Conservation (phyloP, 2,888 invertebrate genomes). For the Torymus auratus region DNA sequence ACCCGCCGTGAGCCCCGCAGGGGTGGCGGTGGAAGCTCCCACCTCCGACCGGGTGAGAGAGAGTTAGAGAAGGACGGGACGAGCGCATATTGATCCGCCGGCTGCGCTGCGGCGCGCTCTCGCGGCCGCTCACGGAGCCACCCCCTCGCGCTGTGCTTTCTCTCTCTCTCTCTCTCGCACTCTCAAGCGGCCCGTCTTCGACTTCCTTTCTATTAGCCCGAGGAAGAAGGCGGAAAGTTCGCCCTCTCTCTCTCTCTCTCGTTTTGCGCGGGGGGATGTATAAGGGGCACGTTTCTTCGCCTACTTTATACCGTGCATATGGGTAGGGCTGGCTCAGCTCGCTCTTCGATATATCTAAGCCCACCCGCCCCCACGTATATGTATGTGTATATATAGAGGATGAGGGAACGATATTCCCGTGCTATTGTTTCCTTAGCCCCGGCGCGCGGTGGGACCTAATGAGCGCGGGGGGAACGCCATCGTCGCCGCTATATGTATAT, state of each 20-base stretch:
- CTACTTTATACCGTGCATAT: conserved; percentile 56
- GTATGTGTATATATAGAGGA: not conserved
- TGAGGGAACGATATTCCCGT: not conserved
- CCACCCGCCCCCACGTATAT: no score
- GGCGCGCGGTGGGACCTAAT: not conserved
- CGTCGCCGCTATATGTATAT: no score
- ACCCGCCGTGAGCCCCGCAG: no score
- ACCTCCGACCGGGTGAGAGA: not conserved
- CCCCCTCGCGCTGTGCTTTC: not conserved
- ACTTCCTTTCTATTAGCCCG: conserved; percentile 59
- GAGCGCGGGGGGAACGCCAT: not conserved
- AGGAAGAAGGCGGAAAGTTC: conserved; percentile 53
- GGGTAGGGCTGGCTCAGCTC: conserved; percentile 58
- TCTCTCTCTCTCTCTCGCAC: conserved; percentile 37
- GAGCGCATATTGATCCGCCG: conserved; percentile 54
- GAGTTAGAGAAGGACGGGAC: conserved; percentile 15
- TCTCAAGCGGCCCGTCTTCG: conserved; percentile 5
- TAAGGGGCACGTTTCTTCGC: conserved; percentile 55
- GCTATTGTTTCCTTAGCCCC: conserved; percentile 31
- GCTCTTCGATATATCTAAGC: no score
- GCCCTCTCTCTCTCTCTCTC: no score
- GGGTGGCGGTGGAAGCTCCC: not conserved
- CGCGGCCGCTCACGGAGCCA: conserved; percentile 14
- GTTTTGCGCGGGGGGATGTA: conserved; percentile 53
- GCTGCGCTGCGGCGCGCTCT: conserved; percentile 37